phyloP scores from a whole-genome alignment of 2,888 invertebrate species.

The Drosophila algonquin region DNA sequence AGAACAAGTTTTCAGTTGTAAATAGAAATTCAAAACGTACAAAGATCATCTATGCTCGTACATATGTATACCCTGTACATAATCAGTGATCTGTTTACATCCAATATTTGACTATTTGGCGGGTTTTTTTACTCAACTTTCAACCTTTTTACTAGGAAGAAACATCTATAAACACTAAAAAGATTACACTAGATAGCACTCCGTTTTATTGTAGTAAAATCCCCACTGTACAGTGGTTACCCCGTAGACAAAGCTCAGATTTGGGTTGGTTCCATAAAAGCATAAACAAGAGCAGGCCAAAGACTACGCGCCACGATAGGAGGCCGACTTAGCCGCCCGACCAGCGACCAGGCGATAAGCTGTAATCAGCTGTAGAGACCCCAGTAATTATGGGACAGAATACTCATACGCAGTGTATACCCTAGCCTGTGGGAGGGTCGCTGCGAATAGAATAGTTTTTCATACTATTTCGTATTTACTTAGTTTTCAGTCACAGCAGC shows the following conservation, averaged over 20 bases:
- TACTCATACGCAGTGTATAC: not conserved
- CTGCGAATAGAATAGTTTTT: not conserved
- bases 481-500: not conserved
- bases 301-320: not conserved
- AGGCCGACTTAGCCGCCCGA: not conserved
- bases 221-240: not conserved
- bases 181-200: no score
- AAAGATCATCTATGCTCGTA: not conserved
- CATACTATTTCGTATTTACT: conserved; percentile 1
- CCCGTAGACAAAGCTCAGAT: not conserved
- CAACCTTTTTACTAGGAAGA: no score
- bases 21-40: conserved; percentile 13
- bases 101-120: no score
- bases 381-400: not conserved
- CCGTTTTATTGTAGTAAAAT: not conserved
- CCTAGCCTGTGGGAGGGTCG: not conserved
- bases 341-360: not conserved
- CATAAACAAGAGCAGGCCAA: not conserved
- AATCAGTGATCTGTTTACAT: no score
- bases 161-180: not conserved
- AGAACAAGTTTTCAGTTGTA: conserved; percentile 8
- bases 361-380: not conserved
- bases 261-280: not conserved
- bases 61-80: not conserved
- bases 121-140: no score